Percentiles rank a stretch among this genome's conserved stretches.
Conservation (phyloP, 2,113 vertebrate genomes). For the Taurulus bubalis region DNA sequence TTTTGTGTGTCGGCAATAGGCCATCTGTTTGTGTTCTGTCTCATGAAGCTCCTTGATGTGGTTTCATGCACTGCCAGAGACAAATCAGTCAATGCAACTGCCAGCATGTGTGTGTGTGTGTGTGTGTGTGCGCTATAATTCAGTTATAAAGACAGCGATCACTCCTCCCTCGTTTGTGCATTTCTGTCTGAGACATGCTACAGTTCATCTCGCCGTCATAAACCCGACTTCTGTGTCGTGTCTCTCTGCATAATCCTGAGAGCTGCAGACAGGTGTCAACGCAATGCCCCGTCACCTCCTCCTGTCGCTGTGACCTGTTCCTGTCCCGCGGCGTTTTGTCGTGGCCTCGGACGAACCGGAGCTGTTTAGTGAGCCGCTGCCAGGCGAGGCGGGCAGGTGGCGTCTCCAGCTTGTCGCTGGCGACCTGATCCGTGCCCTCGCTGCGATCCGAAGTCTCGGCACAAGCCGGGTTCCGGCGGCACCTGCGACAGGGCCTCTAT, state of each 20-base stretch:
- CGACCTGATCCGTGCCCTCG: slow-evolving; percentile 27
- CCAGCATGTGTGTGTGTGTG: slow-evolving; percentile 1
- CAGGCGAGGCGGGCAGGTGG: slow-evolving; percentile 43
- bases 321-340: slow-evolving; percentile 38
- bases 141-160: slow-evolving; percentile 40
- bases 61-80: slow-evolving; percentile 57
- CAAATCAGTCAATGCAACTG: slow-evolving; percentile 56
- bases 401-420: slow-evolving; percentile 29
- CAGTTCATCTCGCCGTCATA: neutral
- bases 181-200: slow-evolving; percentile 14
- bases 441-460: neutral
- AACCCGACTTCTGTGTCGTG: slow-evolving; percentile 1
- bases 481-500: neutral
- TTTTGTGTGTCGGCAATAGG: slow-evolving; percentile 35
- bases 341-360: slow-evolving; percentile 28
- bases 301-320: slow-evolving; percentile 39
- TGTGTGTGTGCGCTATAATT: slow-evolving; percentile 22
- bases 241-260: neutral
- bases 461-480: neutral
- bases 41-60: slow-evolving; percentile 56
- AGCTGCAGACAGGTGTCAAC: slow-evolving; percentile 15
- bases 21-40: slow-evolving; percentile 67
- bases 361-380: slow-evolving; percentile 37
- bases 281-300: slow-evolving; percentile 33
- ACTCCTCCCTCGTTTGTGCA: slow-evolving; percentile 38